phyloP scores from a whole-genome alignment of 2,113 vertebrate genomes.

The Xenopus laevis region DNA sequence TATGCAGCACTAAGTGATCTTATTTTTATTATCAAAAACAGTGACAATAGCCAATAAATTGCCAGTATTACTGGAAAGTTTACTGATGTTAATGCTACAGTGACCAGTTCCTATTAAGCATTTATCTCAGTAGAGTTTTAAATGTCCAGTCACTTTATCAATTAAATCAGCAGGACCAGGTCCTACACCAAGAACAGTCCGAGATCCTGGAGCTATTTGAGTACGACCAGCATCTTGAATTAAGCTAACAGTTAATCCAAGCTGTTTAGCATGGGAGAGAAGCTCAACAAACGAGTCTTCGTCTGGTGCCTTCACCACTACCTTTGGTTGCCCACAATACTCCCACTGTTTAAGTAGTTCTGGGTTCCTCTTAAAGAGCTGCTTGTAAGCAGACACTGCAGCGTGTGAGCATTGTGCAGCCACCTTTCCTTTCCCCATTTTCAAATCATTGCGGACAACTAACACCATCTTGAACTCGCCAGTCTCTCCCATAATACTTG shows the following conservation, averaged over 20 bases:
- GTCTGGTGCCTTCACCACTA: conserved; percentile 86
- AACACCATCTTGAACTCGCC: conserved; percentile 93
- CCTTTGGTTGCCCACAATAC: conserved; percentile 91
- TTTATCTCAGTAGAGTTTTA: conserved; percentile 81
- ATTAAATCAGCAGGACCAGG: conserved; percentile 82
- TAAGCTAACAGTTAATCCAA: conserved; percentile 83
- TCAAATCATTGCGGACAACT: conserved; percentile 85
- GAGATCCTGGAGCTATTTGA: conserved; percentile 89
- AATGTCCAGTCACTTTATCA: conserved; percentile 84
- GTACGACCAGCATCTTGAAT: conserved; percentile 94
- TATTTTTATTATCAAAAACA: too few relatives aligned
- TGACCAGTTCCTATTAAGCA: neutral
- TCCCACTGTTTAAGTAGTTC: conserved; percentile 89
- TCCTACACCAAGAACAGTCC: conserved; percentile 87
- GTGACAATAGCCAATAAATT: too few relatives aligned
- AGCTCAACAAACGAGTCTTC: conserved; percentile 79
- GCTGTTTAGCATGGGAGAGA: conserved; percentile 71
- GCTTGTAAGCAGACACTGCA: conserved; percentile 88
- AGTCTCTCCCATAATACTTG: conserved; percentile 76
- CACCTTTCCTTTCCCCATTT: conserved; percentile 96
- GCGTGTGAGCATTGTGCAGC: conserved; percentile 93
- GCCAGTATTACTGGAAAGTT: too few relatives aligned
- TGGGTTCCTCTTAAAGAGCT: conserved; percentile 76
- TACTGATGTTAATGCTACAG: too few relatives aligned
- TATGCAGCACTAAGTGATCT: too few relatives aligned